phyloP scores from a whole-genome alignment of 2,888 invertebrate genomes.

The Tromatobia lineatoria region DNA sequence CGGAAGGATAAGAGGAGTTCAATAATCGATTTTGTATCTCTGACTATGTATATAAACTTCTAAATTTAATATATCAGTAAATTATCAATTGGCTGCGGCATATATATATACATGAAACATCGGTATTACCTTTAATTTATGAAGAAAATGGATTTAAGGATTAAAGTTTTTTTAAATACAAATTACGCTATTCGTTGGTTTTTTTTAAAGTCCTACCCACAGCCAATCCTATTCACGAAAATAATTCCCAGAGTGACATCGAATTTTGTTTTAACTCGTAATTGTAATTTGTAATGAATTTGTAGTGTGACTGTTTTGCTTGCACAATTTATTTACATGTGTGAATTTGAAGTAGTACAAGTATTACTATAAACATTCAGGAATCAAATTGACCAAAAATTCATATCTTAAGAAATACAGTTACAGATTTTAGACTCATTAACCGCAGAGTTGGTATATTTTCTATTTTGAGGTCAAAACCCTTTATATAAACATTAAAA shows the following conservation, averaged over 20 bases:
- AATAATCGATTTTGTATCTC: neutral
- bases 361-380: no score
- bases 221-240: neutral
- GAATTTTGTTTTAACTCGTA: neutral
- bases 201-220: neutral
- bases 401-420: no score
- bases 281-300: no score
- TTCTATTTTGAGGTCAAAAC: no score
- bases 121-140: neutral
- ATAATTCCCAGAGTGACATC: neutral
- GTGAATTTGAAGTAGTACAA: no score
- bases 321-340: no score
- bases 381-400: no score
- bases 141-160: neutral
- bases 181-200: neutral
- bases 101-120: neutral
- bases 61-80: neutral
- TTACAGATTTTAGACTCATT: no score
- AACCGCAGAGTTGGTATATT: no score
- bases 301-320: no score
- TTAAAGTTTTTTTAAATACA: slow-evolving; percentile 5
- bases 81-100: neutral
- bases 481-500: no score
- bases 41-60: slow-evolving; percentile 32
- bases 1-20: no score